Conservation (phyloP, 2,888 invertebrate genomes). For the Lissocephala sabroskyi region DNA sequence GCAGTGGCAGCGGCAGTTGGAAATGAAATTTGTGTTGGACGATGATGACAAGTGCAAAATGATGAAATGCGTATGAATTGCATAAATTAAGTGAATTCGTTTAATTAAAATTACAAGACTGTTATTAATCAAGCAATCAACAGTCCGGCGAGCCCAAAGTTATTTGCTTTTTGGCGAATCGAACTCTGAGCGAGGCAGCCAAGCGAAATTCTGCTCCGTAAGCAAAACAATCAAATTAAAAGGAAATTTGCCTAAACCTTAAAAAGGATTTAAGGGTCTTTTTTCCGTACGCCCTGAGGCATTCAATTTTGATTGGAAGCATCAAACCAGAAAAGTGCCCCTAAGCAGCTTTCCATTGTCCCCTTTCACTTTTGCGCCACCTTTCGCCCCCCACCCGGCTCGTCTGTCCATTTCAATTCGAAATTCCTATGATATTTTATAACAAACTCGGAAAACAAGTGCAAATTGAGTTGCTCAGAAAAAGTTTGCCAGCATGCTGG, state of each 20-base stretch:
- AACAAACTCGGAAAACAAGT: constrained; percentile 20
- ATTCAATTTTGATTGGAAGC: constrained; percentile 58
- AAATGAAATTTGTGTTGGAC: constrained; percentile 27
- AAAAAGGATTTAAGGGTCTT: not conserved
- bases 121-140: constrained; percentile 46
- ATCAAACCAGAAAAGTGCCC: constrained; percentile 37
- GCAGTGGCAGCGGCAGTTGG: constrained; percentile 4
- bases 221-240: not conserved
- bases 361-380: no score
- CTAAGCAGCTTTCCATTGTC: no score
- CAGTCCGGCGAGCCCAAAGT: no score
- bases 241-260: not conserved
- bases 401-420: no score
- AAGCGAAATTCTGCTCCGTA: not conserved
- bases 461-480: constrained; percentile 29
- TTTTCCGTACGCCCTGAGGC: constrained; percentile 20
- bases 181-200: not conserved
- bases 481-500: constrained; percentile 1
- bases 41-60: constrained; percentile 66
- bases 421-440: constrained; percentile 19
- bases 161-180: no score
- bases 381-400: no score
- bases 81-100: constrained; percentile 63
- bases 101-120: constrained; percentile 59
- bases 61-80: constrained; percentile 64